phyloP scores from a whole-genome alignment of 2,888 invertebrate genomes.

The Sepiola atlantica region DNA sequence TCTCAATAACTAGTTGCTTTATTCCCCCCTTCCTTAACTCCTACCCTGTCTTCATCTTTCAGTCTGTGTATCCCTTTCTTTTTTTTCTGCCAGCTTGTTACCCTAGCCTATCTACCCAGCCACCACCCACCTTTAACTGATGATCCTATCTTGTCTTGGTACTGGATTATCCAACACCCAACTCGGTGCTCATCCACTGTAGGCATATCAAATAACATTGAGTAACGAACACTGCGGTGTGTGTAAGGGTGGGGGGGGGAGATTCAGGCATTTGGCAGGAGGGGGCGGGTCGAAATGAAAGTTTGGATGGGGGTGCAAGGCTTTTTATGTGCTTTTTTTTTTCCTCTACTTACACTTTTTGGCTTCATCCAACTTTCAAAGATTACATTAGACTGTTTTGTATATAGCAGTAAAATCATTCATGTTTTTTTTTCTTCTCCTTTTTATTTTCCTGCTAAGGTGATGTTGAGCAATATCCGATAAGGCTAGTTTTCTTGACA shows the following conservation, averaged over 20 bases:
- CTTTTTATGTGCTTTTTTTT: neutral
- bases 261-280: neutral
- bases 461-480: neutral
- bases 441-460: neutral
- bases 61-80: neutral
- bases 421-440: too few species aligned
- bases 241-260: neutral
- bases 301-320: neutral
- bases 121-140: neutral
- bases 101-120: neutral
- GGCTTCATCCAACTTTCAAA: neutral
- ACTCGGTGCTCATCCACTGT: neutral
- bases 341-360: neutral
- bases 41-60: too few species aligned
- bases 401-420: neutral
- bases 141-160: conserved; percentile 3
- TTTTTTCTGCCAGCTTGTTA: neutral
- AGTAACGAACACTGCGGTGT: neutral
- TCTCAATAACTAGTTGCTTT: neutral
- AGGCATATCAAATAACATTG: neutral
- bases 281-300: neutral
- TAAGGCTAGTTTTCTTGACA: neutral
- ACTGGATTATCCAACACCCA: neutral
- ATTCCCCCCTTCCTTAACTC: neutral
- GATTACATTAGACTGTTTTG: neutral